Percentiles rank a stretch among this genome's conserved stretches.
Conservation (phyloP, 2,113 vertebrate genomes). For the Salvelinus fontinalis region DNA sequence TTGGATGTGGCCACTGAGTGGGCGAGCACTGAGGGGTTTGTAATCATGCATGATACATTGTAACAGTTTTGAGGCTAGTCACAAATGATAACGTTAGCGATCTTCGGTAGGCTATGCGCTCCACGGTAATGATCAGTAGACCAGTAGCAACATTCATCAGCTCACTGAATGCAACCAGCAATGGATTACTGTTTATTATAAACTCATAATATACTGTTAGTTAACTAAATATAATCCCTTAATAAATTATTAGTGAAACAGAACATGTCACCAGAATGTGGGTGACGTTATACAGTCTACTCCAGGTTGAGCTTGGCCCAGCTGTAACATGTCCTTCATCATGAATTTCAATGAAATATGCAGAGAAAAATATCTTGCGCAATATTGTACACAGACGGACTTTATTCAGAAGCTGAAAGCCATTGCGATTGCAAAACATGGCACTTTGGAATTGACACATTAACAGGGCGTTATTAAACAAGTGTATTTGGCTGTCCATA, state of each 20-base stretch:
- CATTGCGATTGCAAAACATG: not conserved
- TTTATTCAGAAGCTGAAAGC: not conserved
- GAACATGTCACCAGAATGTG: no score
- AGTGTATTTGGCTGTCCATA: not conserved
- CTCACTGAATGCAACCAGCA: no score
- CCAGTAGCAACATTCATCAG: no score
- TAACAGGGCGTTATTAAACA: not conserved
- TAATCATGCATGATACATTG: not conserved
- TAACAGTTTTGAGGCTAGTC: not conserved
- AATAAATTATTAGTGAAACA: no score
- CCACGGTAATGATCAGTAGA: no score
- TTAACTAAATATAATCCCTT: no score
- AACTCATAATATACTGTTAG: no score
- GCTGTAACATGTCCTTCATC: not conserved
- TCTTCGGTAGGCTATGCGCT: no score
- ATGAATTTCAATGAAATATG: not conserved
- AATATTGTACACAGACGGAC: not conserved
- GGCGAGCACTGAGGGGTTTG: not conserved
- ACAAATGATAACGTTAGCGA: not conserved
- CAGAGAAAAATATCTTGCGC: not conserved
- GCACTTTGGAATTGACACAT: not conserved
- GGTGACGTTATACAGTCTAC: no score
- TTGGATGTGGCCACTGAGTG: slow-evolving; percentile 37
- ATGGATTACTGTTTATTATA: no score
- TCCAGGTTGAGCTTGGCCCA: not conserved